Conservation (phyloP, 30 jellyfish, hydroid and myxozoan species). For the Chrysaora quinquecirrha region DNA sequence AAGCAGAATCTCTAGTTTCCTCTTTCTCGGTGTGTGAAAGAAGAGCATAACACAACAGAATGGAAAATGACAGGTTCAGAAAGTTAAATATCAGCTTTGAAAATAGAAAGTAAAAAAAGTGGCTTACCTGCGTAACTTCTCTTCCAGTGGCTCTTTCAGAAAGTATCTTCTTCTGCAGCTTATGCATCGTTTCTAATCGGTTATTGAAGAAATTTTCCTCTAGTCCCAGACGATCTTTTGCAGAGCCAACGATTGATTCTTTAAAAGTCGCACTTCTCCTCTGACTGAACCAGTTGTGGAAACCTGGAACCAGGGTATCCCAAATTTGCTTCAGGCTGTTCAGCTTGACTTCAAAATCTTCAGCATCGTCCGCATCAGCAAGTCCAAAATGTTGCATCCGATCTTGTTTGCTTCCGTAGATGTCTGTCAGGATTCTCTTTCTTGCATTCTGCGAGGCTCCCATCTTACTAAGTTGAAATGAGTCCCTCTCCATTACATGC, state of each 20-base stretch:
- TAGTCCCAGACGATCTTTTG: neutral
- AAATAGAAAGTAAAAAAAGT: too few species aligned
- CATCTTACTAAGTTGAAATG: neutral
- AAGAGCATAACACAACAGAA: neutral
- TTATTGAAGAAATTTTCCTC: neutral
- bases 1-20: neutral
- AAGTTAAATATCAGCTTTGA: too few species aligned
- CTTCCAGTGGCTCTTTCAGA: conserved; percentile 16
- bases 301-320: conserved; percentile 24
- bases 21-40: neutral
- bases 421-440: conserved; percentile 5
- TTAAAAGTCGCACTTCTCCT: neutral
- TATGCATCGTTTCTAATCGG: conserved; percentile 5
- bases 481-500: conserved; percentile 38
- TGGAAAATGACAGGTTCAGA: too few species aligned
- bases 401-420: conserved; percentile 22
- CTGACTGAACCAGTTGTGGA: conserved; percentile 21
- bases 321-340: conserved; percentile 28
- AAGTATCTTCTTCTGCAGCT: conserved; percentile 23
- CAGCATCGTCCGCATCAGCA: conserved; percentile 47
- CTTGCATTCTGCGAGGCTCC: neutral
- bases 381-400: conserved; percentile 18
- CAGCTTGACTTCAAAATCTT: conserved; percentile 25
- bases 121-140: conserved; percentile 29
- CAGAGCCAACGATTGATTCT: neutral